phyloP scores from a whole-genome alignment of 2,113 vertebrate species.

The Calonectris borealis region DNA sequence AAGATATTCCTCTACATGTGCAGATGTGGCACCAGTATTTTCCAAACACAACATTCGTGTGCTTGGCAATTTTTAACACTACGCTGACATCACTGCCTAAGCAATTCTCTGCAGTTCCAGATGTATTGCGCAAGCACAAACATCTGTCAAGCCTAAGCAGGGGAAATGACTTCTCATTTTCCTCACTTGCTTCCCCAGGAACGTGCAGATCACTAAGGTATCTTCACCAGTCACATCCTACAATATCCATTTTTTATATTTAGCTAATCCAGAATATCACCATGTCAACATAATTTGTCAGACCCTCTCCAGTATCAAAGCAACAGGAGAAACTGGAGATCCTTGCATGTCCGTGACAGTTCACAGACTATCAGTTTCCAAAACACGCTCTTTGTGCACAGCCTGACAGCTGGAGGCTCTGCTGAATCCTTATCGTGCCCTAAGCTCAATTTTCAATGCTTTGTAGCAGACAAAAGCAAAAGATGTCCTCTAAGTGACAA shows the following conservation, averaged over 20 bases:
- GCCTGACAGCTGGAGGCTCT: constrained; percentile 11
- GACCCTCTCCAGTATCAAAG: background rate
- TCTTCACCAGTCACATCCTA: background rate
- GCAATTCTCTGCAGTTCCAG: background rate
- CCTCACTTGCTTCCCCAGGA: background rate
- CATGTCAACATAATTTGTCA: background rate
- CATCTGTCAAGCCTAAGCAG: background rate
- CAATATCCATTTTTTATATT: background rate
- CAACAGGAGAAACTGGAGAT: constrained; percentile 6
- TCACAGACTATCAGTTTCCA: background rate
- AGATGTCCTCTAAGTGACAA: background rate
- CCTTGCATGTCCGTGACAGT: background rate
- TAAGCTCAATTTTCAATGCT: constrained; percentile 4
- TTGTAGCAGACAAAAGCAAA: constrained; percentile 4
- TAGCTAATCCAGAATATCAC: background rate
- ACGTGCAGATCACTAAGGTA: background rate
- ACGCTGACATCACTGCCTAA: background rate
- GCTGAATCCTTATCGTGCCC: background rate
- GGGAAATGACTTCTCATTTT: background rate
- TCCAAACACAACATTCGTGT: background rate
- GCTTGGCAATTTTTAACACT: background rate
- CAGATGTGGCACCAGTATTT: background rate
- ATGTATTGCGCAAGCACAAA: background rate
- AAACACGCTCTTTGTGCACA: background rate
- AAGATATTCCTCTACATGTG: background rate